Evolutionary conservation across 2,113 vertebrate genomes (phyloP).

Genomic region (Antechinus flavipes): DNA sequence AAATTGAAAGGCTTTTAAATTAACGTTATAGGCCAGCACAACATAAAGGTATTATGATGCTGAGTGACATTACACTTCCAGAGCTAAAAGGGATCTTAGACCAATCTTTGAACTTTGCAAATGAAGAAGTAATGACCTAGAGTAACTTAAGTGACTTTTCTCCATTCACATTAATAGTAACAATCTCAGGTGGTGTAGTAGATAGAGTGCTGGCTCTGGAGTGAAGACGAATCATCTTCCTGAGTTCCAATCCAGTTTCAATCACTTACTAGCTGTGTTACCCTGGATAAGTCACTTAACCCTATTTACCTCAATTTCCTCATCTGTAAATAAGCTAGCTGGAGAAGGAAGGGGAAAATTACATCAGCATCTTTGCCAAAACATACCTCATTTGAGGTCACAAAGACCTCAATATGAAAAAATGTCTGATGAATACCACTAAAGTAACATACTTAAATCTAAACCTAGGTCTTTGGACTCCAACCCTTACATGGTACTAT

Average conservation of each 20-base stretch:
- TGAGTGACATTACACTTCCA: neutral
- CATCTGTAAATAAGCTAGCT: neutral
- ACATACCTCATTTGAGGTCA: neutral
- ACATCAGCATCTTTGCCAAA: neutral
- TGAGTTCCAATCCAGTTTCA: neutral
- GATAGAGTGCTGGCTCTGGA: neutral
- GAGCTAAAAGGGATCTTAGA: neutral
- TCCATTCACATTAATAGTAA: neutral
- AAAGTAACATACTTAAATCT: neutral
- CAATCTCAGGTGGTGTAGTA: neutral
- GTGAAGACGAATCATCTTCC: neutral
- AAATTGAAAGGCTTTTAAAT: neutral
- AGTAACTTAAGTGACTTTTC: neutral
- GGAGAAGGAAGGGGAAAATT: neutral
- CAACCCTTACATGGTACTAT: neutral
- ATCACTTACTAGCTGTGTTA: neutral
- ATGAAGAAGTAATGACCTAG: neutral
- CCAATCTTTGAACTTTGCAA: neutral
- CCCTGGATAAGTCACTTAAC: neutral
- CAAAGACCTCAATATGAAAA: neutral
- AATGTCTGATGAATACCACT: neutral
- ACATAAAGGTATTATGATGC: neutral
- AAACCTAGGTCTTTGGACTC: neutral
- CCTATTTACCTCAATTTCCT: neutral
- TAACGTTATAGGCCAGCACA: neutral